Evolutionary conservation across 2,888 invertebrate species (phyloP), one percentile per base, ranked within the genome.

Genomic region (Autographa pulchrina): DNA sequence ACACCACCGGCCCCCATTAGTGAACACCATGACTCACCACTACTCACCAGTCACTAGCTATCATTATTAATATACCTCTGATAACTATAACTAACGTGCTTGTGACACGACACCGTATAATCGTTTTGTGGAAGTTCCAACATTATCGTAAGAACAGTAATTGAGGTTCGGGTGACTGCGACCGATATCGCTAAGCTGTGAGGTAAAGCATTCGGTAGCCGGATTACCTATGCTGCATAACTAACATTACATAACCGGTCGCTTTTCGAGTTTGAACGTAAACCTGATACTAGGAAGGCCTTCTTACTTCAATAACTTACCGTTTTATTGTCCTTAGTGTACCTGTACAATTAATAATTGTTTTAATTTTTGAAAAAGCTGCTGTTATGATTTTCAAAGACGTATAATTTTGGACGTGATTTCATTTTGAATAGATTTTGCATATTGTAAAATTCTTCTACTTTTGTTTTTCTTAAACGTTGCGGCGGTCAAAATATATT

Each of bases 141-240:
- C 75, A 79, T 81, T 75, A 82, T 80, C 80, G 69, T 75, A 63
- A 66, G 81, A 83, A 66, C 83, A 72, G 76, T 78, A 78, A 78
- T 72, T 67, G 77, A 68, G 82, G 72, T 76, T 82, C 81, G 74
- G 70, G 76, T 81, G 70, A 73, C 81, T 64, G 75, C 76, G 62
- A 70, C 76, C 68, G 70, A 76, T 78, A 20, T 48, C 48, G 48
- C 48, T 20, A 25, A 56, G 54, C 25, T 56, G 54, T 56, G 25
- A 56, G 54, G 54, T 56, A 56, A 56, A 20, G 54, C 54, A 56
- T 25, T 56, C 54, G 54, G 54, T 56, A 56, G 25, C 54, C 25
- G 54, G 54, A 56, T 56, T 56, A 56, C 54, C 54, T 56, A 56
- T 56, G 54, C 54, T 25, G 54, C 54, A 25, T 56, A 56, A 56